Conservation (phyloP, 1,140 invertebrate species). For the Nasonia longicornis region DNA sequence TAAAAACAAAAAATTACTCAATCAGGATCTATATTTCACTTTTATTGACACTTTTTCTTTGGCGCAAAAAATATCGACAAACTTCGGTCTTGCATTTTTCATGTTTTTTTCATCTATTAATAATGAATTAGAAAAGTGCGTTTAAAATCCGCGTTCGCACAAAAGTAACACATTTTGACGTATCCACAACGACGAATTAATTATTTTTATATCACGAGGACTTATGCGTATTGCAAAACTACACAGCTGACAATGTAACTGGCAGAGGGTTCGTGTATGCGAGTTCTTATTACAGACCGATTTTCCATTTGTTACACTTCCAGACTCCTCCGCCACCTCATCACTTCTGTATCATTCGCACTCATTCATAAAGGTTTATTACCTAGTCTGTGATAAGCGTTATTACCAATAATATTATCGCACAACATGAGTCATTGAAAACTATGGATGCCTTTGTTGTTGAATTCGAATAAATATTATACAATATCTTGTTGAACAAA, state of each 20-base stretch:
- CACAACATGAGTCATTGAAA: slow-evolving; percentile 20
- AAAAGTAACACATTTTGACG: slow-evolving; percentile 36
- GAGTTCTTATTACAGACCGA: slow-evolving; percentile 13
- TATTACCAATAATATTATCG: slow-evolving; percentile 40
- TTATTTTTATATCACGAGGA: slow-evolving; percentile 46
- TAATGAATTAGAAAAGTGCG: slow-evolving; percentile 39
- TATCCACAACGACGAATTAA: slow-evolving; percentile 44
- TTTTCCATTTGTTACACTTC: slow-evolving; percentile 14
- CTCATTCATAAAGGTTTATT: slow-evolving; percentile 31
- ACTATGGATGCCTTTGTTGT: slow-evolving; percentile 17
- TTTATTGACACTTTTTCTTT: slow-evolving; percentile 49
- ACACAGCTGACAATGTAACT: slow-evolving; percentile 40
- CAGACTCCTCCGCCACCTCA: background rate
- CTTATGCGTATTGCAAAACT: slow-evolving; percentile 44
- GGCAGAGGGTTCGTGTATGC: slow-evolving; percentile 29
- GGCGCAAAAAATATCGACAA: slow-evolving; percentile 48
- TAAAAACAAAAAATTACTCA: background rate
- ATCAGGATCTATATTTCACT: slow-evolving; percentile 44
- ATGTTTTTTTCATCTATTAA: slow-evolving; percentile 23
- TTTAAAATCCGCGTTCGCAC: slow-evolving; percentile 26
- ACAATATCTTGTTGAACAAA: slow-evolving; percentile 5
- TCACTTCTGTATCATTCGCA: slow-evolving; percentile 5
- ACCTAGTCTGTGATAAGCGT: slow-evolving; percentile 41
- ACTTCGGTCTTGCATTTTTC: slow-evolving; percentile 35
- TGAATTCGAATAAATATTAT: background rate